Percentiles rank a stretch among this genome's conserved stretches.
Evolutionary conservation across 2,797 vertebrate genomes (phyloP).

Genomic region (Enteromius fasciolatus): DNA sequence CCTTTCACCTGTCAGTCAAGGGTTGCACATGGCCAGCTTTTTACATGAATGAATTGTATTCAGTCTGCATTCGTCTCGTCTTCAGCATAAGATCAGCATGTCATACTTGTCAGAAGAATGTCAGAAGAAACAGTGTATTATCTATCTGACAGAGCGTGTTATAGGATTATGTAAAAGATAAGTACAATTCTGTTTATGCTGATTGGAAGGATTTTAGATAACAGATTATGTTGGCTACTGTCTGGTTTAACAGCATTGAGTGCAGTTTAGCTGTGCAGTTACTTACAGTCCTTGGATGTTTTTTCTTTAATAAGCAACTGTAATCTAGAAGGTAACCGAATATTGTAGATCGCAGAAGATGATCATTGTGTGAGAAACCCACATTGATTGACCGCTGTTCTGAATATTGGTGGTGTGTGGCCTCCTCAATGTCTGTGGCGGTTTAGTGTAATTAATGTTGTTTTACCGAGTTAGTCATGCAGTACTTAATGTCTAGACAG

Average conservation of each 20-base stretch:
- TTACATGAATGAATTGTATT: background rate
- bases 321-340: background rate
- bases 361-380: background rate
- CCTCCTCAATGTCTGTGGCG: background rate
- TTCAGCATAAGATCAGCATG: background rate
- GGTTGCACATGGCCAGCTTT: background rate
- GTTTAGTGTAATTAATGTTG: background rate
- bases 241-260: conserved; percentile 13
- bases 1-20: conserved; percentile 22
- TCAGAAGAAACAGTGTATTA: background rate
- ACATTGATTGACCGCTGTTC: conserved; percentile 1
- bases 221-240: conserved; percentile 22
- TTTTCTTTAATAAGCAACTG: background rate
- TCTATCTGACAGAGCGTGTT: conserved; percentile 14
- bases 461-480: background rate
- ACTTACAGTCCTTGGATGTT: conserved; percentile 8
- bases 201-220: conserved; percentile 37
- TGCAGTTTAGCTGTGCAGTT: background rate
- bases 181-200: conserved; percentile 3
- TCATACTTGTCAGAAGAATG: conserved; percentile 9
- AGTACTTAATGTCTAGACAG: background rate
- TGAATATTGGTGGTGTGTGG: background rate
- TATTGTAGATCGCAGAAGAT: background rate
- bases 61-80: background rate
- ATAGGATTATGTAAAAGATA: conserved; percentile 35